phyloP scores from a whole-genome alignment of 2,113 vertebrate genomes.

The Naja naja region DNA sequence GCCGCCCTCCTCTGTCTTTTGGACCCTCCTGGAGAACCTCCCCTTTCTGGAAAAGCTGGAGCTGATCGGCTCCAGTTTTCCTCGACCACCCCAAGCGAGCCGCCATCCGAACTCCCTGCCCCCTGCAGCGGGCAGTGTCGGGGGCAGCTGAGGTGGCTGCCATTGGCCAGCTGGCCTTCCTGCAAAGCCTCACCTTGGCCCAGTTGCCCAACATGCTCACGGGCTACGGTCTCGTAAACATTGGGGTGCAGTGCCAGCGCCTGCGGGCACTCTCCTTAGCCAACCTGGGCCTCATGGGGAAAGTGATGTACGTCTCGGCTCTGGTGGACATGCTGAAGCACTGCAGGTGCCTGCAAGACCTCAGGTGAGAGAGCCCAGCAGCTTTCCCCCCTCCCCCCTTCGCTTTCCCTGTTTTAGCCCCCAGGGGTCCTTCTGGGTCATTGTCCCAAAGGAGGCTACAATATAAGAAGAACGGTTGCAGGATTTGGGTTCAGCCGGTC shows the following conservation, averaged over 20 bases:
- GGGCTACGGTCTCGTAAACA: conserved; percentile 82
- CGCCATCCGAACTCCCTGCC: conserved; percentile 86
- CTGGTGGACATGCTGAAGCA: conserved; percentile 85
- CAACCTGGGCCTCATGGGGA: conserved; percentile 89
- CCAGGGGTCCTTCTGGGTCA: neutral
- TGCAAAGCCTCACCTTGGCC: conserved; percentile 86
- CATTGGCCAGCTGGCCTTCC: conserved; percentile 77
- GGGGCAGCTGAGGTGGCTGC: conserved; percentile 85
- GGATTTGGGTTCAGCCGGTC: neutral
- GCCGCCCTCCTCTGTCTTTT: conserved; percentile 70
- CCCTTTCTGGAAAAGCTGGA: conserved; percentile 83
- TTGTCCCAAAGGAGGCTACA: neutral
- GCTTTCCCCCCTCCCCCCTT: fast-evolving
- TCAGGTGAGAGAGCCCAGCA: conserved; percentile 81
- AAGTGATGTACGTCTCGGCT: conserved; percentile 82
- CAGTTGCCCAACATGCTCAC: conserved; percentile 88
- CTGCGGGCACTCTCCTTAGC: conserved; percentile 86
- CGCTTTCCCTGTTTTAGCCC: neutral
- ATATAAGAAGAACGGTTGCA: neutral
- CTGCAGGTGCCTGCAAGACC: conserved; percentile 86
- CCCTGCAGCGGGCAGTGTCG: conserved; percentile 82
- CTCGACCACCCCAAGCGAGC: conserved; percentile 90
- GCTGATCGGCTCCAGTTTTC: conserved; percentile 88
- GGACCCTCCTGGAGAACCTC: conserved; percentile 77
- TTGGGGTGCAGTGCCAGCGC: conserved; percentile 83